Percentiles rank a stretch among this genome's conserved stretches.
These are phyloP conservation scores for Virgularia gustaviana DNA, from an alignment of 92 coral and sea anemone genomes.

Conservation along the genomic window DNA sequence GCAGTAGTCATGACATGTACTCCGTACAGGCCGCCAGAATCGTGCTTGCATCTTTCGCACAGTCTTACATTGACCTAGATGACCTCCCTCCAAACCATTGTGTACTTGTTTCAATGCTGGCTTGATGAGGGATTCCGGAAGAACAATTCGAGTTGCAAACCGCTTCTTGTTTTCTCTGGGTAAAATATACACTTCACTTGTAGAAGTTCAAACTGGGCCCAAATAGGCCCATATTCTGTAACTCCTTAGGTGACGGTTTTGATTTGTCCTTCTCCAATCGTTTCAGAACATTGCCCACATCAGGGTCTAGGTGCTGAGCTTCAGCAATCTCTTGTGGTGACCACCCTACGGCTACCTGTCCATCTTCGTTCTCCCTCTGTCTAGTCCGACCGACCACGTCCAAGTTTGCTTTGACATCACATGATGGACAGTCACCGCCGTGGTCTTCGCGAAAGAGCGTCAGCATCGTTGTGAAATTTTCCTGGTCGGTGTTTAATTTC, in stretches of 20 bases:
- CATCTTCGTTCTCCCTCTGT: not conserved
- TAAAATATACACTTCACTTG: conserved; percentile 2
- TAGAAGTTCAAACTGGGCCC: conserved; percentile 30
- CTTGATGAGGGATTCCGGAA: conserved; percentile 34
- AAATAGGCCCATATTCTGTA: conserved; percentile 14
- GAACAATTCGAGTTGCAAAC: conserved; percentile 8
- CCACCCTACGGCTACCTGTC: too few relatives aligned
- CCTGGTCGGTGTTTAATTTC: conserved; percentile 42
- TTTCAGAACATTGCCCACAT: conserved; percentile 14
- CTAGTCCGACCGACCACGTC: conserved; percentile 2
- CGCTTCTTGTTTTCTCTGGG: not conserved
- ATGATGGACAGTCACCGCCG: too few relatives aligned
- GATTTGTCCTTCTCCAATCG: not conserved
- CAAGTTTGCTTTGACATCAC: not conserved
- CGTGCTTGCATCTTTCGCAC: conserved; percentile 52
- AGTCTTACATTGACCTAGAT: conserved; percentile 48
- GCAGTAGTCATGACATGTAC: conserved; percentile 38
- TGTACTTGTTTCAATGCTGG: conserved; percentile 38
- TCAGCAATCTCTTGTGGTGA: conserved; percentile 34
- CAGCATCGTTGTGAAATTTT: conserved; percentile 42
- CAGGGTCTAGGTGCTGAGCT: conserved; percentile 50
- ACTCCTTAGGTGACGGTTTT: conserved; percentile 13
- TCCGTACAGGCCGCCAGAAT: conserved; percentile 54
- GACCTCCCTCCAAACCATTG: conserved; percentile 42
- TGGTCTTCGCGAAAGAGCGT: conserved; percentile 49